phyloP scores from a whole-genome alignment of 2,113 vertebrate genomes.

The Otus sunia region DNA sequence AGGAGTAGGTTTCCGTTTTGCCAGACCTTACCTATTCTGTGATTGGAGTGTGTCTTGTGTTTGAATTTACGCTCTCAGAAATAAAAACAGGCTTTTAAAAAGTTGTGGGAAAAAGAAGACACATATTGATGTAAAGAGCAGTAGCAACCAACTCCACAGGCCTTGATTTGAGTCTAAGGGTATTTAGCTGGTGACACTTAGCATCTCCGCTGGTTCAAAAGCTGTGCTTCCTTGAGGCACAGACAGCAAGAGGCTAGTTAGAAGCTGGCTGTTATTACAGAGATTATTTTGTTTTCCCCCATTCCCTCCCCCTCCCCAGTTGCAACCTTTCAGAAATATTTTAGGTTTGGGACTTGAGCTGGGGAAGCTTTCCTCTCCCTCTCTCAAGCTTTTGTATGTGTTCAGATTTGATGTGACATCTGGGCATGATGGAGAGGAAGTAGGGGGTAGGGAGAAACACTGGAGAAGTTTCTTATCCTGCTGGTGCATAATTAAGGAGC shows the following conservation, averaged over 20 bases:
- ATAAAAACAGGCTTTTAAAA: neutral
- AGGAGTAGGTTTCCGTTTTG: neutral
- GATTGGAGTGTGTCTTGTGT: neutral
- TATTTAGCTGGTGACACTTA: neutral
- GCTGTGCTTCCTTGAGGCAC: neutral
- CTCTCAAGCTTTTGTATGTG: constrained; percentile 47
- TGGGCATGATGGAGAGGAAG: constrained; percentile 47
- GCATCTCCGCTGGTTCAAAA: neutral
- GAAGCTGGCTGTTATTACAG: neutral
- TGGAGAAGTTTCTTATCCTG: constrained; percentile 42
- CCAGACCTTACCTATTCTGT: neutral
- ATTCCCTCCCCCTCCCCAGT: neutral
- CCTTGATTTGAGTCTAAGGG: neutral
- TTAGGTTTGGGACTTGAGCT: constrained; percentile 42
- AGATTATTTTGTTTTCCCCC: neutral
- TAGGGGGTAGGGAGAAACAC: constrained; percentile 28
- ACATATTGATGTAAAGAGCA: neutral
- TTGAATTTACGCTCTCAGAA: neutral
- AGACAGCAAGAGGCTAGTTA: neutral
- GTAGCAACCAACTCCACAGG: neutral
- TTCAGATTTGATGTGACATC: constrained; percentile 64
- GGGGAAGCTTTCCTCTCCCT: constrained; percentile 49
- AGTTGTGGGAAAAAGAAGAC: neutral
- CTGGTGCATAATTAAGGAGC: constrained; percentile 60
- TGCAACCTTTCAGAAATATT: constrained; percentile 51